These are phyloP conservation scores for Lophius americanus DNA, from an alignment of 2,797 vertebrate species.

Conservation along the genomic window DNA sequence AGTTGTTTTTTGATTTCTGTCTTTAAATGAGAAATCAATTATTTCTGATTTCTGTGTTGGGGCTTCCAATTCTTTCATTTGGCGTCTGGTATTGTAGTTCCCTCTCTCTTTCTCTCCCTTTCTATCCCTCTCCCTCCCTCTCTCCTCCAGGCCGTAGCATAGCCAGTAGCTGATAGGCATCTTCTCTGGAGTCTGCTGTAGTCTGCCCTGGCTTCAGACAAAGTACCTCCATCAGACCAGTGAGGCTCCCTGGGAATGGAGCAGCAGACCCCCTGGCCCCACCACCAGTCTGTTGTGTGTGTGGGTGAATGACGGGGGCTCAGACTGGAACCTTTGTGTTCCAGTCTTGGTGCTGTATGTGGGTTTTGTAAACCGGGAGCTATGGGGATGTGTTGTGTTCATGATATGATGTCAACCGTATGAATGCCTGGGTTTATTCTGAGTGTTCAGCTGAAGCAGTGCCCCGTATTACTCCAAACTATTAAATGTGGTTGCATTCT, in stretches of 20 bases:
- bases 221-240: slow-evolving; percentile 84
- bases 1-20: neutral
- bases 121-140: slow-evolving; percentile 45
- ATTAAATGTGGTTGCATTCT: slow-evolving; percentile 44
- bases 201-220: slow-evolving; percentile 86
- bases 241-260: slow-evolving; percentile 84
- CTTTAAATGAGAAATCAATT: slow-evolving; percentile 6
- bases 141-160: slow-evolving; percentile 75
- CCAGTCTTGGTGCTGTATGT: slow-evolving; percentile 52
- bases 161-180: slow-evolving; percentile 85
- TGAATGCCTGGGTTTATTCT: slow-evolving; percentile 57
- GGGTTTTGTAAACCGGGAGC: slow-evolving; percentile 64
- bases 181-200: slow-evolving; percentile 86
- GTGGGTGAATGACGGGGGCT: slow-evolving; percentile 34
- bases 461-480: slow-evolving; percentile 19
- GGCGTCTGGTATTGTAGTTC: slow-evolving; percentile 47
- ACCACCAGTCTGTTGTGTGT: slow-evolving; percentile 42
- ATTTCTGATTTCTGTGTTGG: slow-evolving; percentile 31
- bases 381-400: slow-evolving; percentile 46
- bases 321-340: slow-evolving; percentile 69
- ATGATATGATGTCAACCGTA: slow-evolving; percentile 35
- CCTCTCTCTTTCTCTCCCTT: slow-evolving; percentile 18
- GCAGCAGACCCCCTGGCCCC: slow-evolving; percentile 75
- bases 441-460: slow-evolving; percentile 32
- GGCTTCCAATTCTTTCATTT: slow-evolving; percentile 42